Evolutionary conservation across 30 jellyfish, hydroid and myxozoan genomes (phyloP).

Genomic region (Pseudorhiza aurosa): DNA sequence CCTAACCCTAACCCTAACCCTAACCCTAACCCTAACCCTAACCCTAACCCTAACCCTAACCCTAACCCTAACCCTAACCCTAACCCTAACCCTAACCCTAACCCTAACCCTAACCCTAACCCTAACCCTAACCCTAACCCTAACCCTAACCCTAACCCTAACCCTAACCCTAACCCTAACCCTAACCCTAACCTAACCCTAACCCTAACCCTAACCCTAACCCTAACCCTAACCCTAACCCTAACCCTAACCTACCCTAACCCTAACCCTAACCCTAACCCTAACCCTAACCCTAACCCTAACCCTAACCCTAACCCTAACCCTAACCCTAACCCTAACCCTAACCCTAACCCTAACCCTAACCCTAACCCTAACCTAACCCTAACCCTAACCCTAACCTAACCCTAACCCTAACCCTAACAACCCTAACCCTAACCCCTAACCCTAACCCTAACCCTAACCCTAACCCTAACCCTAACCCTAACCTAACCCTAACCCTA

Average conservation of each 20-base stretch:
- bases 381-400: too few species aligned
- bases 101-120: slow-evolving; percentile 28
- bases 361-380: too few species aligned
- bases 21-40: slow-evolving; percentile 3
- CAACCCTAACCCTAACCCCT: too few species aligned
- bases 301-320: slow-evolving; percentile 38
- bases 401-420: too few species aligned
- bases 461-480: too few species aligned
- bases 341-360: slow-evolving; percentile 1
- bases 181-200: too few species aligned
- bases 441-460: too few species aligned
- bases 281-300: slow-evolving; percentile 19
- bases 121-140: slow-evolving; percentile 19
- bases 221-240: slow-evolving; percentile 17
- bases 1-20: slow-evolving; percentile 4
- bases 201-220: slow-evolving; percentile 7
- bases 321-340: slow-evolving; percentile 26
- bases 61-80: slow-evolving; percentile 37
- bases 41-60: slow-evolving; percentile 36
- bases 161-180: slow-evolving; percentile 10
- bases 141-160: slow-evolving; percentile 27
- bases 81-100: slow-evolving; percentile 45
- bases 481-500: too few species aligned
- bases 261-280: slow-evolving; percentile 7
- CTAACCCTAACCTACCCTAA: too few species aligned